phyloP scores from a whole-genome alignment of 2,888 invertebrate species.

The Tineola bisselliella region DNA sequence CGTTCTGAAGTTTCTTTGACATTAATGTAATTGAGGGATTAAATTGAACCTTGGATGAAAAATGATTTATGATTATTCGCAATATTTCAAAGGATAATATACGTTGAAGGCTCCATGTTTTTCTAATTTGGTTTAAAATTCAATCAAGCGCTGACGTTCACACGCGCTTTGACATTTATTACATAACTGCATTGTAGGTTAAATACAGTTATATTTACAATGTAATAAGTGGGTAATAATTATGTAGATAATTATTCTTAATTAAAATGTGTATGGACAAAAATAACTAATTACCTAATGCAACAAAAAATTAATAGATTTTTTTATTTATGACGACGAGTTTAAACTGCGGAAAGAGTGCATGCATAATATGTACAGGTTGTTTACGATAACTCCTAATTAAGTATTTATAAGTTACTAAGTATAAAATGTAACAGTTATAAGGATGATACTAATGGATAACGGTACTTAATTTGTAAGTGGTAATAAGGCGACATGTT shows the following conservation, averaged over 20 bases:
- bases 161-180: too few relatives aligned
- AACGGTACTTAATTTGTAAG: background rate
- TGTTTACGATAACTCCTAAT: background rate
- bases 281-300: background rate
- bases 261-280: background rate
- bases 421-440: background rate
- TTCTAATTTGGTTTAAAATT: background rate
- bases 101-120: background rate
- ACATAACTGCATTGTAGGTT: background rate
- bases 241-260: background rate
- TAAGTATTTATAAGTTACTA: slow-evolving; percentile 1
- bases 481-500: background rate
- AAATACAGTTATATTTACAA: background rate
- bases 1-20: slow-evolving; percentile 23
- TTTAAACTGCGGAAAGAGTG: background rate
- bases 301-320: background rate
- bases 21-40: slow-evolving; percentile 4
- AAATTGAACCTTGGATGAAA: background rate
- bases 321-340: background rate
- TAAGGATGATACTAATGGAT: background rate
- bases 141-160: background rate
- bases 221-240: background rate
- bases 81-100: background rate
- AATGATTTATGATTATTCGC: background rate
- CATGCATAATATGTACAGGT: background rate